A percentile compares a stretch with the other conserved stretches of the same genome.
Evolutionary conservation across 2,113 vertebrate genomes (phyloP).

Genomic region (Hypomesus transpacificus): DNA sequence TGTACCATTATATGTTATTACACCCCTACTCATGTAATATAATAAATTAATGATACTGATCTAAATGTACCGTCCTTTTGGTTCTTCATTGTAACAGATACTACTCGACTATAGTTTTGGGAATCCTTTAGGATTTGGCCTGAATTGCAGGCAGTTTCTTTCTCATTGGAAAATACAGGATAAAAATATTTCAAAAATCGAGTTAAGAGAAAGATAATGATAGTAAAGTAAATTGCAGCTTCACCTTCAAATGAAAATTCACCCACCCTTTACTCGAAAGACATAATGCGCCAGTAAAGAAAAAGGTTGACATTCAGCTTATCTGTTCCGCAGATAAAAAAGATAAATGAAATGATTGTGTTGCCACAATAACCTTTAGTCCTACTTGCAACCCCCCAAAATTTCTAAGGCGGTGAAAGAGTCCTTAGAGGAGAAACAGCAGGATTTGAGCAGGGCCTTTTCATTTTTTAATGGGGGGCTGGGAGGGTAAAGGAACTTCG

Average conservation of each 20-base stretch:
- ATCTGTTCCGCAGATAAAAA: slow-evolving; percentile 1
- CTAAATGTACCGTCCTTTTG: too few relatives aligned
- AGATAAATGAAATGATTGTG: background rate
- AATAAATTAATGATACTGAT: too few relatives aligned
- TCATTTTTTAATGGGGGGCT: background rate
- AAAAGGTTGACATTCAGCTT: background rate
- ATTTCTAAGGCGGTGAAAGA: slow-evolving; percentile 4
- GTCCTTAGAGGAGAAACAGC: background rate
- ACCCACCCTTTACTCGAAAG: background rate
- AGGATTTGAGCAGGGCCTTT: background rate
- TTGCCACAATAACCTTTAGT: slow-evolving; percentile 10
- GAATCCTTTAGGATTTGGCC: background rate
- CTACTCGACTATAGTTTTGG: background rate
- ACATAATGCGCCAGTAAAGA: background rate
- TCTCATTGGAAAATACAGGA: background rate
- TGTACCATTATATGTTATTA: too few relatives aligned
- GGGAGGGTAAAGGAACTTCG: background rate
- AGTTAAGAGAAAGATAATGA: background rate
- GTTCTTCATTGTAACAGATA: background rate
- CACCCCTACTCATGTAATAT: too few relatives aligned
- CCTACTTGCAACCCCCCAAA: background rate
- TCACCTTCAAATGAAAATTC: background rate
- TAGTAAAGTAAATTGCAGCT: background rate
- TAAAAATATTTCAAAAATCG: too few relatives aligned
- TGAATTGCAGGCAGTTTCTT: background rate